These are phyloP conservation scores for Saccopteryx leptura DNA, from an alignment of 2,113 vertebrate genomes.

Conservation along the genomic window DNA sequence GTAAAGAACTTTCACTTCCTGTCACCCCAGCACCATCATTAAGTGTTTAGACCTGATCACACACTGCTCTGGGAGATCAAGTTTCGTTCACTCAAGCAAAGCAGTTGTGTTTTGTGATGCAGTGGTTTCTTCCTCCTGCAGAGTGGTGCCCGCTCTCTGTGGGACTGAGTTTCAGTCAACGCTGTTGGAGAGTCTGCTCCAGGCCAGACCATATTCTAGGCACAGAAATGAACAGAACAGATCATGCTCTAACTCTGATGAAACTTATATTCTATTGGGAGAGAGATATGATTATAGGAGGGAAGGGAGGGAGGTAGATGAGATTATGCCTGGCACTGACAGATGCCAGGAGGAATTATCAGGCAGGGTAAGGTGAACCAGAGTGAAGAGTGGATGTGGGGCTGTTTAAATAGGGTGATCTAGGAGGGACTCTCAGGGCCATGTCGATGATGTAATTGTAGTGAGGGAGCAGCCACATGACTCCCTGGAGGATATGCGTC, in stretches of 20 bases:
- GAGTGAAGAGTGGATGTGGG: neutral
- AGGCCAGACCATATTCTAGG: neutral
- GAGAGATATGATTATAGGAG: neutral
- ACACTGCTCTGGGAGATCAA: neutral
- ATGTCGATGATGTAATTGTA: neutral
- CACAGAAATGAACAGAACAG: slow-evolving; percentile 7
- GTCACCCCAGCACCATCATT: slow-evolving; percentile 25
- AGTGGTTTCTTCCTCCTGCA: neutral
- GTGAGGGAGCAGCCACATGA: neutral
- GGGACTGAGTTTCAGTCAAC: slow-evolving; percentile 53
- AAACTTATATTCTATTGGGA: neutral
- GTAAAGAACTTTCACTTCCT: slow-evolving; percentile 54
- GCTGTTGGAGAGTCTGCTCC: neutral
- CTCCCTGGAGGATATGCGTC: neutral
- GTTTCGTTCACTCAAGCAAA: neutral
- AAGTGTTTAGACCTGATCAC: slow-evolving; percentile 51
- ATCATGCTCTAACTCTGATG: neutral
- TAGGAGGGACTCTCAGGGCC: neutral
- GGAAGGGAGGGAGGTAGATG: neutral
- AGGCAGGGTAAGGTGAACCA: neutral
- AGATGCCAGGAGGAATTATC: neutral
- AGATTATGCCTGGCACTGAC: neutral
- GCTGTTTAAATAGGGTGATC: neutral
- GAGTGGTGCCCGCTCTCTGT: neutral
- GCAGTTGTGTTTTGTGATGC: neutral